These are phyloP conservation scores for Erethizon dorsatum DNA, from an alignment of 2,797 vertebrate genomes.

Conservation along the genomic window DNA sequence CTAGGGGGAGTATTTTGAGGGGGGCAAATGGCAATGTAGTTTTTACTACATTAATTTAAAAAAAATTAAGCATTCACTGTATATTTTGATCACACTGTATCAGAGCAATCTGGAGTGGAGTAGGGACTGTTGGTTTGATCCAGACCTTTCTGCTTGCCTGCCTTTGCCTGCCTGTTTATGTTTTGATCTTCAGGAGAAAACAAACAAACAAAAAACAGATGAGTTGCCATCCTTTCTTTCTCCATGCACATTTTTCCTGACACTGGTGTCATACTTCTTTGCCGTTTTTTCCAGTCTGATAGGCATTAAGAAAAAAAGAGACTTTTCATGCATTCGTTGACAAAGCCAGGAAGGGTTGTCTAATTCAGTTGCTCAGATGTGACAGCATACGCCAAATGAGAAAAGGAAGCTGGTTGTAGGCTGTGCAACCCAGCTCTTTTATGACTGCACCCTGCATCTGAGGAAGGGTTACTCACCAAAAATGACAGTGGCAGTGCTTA, in stretches of 20 bases:
- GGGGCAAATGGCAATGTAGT: not conserved
- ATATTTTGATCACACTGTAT: not conserved
- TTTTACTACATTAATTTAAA: not conserved
- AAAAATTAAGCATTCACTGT: not conserved
- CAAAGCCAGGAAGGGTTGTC: not conserved
- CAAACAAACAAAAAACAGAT: not conserved
- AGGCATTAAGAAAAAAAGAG: not conserved
- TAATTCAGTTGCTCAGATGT: not conserved
- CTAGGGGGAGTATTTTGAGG: not conserved
- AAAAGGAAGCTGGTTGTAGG: not conserved
- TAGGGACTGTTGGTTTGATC: not conserved
- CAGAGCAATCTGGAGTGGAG: not conserved
- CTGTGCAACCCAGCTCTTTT: no score
- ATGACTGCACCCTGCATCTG: not conserved
- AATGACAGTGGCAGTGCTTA: not conserved
- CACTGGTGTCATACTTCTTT: not conserved
- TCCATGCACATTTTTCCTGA: not conserved
- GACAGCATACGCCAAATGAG: not conserved
- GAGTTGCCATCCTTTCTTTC: not conserved
- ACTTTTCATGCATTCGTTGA: not conserved
- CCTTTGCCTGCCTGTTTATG: not conserved
- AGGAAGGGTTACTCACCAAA: not conserved
- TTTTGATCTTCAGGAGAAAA: slow-evolving; percentile 39
- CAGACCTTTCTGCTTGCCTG: slow-evolving; percentile 7
- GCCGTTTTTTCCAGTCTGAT: slow-evolving; percentile 18